Conservation (phyloP, 2,888 invertebrate genomes). For the Capitulum mitella region DNA sequence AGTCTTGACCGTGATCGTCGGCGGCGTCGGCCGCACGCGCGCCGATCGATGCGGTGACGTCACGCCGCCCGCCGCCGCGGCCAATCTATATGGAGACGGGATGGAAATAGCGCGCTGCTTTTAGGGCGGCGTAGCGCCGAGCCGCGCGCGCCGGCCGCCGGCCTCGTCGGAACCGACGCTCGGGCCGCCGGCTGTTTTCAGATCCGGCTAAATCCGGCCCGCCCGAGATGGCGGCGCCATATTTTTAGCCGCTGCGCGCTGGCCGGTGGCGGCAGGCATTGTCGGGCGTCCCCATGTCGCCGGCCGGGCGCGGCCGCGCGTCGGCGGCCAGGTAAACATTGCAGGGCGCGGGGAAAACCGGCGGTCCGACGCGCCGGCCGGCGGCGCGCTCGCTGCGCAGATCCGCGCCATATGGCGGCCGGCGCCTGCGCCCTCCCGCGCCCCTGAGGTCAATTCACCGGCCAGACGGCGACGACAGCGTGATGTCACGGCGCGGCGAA, state of each 20-base stretch:
- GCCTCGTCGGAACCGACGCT: not conserved
- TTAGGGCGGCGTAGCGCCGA: not conserved
- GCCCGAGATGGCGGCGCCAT: not conserved
- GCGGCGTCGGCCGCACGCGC: not conserved
- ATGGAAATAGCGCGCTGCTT: not conserved
- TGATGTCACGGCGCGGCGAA: constrained; percentile 16
- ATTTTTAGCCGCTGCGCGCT: not conserved
- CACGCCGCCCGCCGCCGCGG: not conserved
- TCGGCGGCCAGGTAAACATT: not conserved
- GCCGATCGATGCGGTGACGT: constrained; percentile 8
- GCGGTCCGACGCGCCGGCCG: not conserved
- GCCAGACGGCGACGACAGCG: not conserved
- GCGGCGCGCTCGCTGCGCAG: too few species aligned
- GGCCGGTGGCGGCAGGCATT: not conserved
- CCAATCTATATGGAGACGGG: constrained; percentile 12
- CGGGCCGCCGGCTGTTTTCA: not conserved
- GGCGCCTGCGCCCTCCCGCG: too few species aligned
- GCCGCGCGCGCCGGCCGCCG: not conserved
- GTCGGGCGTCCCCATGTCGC: not conserved
- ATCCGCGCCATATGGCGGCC: too few species aligned
- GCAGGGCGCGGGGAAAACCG: not conserved
- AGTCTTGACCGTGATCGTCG: constrained; percentile 17
- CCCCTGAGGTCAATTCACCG: not conserved
- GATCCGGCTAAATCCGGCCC: not conserved
- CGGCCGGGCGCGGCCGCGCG: not conserved